Conservation (phyloP, 2,888 invertebrate species). For the Melanargia galathea region DNA sequence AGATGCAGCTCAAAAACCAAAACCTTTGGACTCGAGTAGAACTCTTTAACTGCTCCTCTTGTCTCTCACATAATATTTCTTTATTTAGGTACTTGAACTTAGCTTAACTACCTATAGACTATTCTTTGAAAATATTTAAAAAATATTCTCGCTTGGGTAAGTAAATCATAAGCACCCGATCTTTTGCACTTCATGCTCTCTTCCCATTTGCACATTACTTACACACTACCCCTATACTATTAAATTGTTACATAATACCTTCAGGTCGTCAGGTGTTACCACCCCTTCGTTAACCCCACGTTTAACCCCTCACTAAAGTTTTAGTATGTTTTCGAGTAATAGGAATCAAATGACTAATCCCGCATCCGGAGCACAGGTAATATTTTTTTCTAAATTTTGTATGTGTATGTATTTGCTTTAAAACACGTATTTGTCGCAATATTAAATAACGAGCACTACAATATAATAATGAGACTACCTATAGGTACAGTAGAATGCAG, state of each 20-base stretch:
- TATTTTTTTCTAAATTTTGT: constrained; percentile 50
- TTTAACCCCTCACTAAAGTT: constrained; percentile 15
- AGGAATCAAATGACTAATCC: constrained; percentile 52
- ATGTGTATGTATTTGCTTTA: constrained; percentile 47
- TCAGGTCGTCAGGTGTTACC: constrained; percentile 8
- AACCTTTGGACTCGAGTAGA: constrained; percentile 62
- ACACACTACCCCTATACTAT: constrained; percentile 31
- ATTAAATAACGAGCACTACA: constrained; percentile 41
- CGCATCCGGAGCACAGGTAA: constrained; percentile 71
- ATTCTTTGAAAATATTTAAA: background rate
- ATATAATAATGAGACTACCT: constrained; percentile 22
- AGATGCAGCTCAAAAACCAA: constrained; percentile 67
- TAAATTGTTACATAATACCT: constrained; percentile 10
- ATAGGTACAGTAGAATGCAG: constrained; percentile 41
- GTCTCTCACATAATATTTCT: constrained; percentile 30
- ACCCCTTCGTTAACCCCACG: constrained; percentile 19
- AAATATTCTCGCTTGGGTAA: background rate
- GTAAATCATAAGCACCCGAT: background rate
- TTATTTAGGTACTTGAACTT: background rate
- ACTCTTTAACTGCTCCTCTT: constrained; percentile 49
- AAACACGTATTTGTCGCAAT: constrained; percentile 42
- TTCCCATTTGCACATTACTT: constrained; percentile 27
- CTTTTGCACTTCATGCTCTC: constrained; percentile 19
- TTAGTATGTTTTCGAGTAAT: constrained; percentile 32
- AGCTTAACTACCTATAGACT: background rate